A percentile compares a stretch with the other conserved stretches of the same genome.
These are phyloP conservation scores for Percopsis transmontana DNA, from an alignment of 2,113 vertebrate genomes.

Conservation along the genomic window DNA sequence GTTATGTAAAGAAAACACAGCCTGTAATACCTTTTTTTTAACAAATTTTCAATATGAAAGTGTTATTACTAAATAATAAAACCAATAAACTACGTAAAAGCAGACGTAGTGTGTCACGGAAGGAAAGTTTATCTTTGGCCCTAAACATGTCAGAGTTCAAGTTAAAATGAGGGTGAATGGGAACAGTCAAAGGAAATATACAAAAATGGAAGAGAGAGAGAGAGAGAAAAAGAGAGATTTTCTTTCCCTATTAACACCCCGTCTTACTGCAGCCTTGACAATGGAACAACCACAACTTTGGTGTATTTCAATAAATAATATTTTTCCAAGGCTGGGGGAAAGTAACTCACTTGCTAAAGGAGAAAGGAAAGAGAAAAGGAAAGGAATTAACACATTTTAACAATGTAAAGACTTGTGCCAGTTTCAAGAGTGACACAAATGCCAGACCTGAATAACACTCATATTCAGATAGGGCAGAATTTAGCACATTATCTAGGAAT, in stretches of 20 bases:
- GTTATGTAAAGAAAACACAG: no score
- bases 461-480: conserved; percentile 50
- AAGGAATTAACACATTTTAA: not conserved
- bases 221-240: not conserved
- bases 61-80: no score
- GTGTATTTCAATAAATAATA: not conserved
- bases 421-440: not conserved
- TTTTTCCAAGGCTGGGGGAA: not conserved
- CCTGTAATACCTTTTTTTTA: no score
- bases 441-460: conserved; percentile 32
- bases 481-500: conserved; percentile 28
- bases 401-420: no score
- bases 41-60: conserved; percentile 30
- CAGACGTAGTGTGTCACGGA: not conserved
- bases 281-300: no score
- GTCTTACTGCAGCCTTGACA: no score
- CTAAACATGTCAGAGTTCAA: not conserved
- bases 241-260: no score
- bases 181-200: not conserved
- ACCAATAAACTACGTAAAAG: no score
- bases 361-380: not conserved
- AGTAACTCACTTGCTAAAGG: no score
- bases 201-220: not conserved
- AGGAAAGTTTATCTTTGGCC: conserved; percentile 7
- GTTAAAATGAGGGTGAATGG: not conserved